Base-by-base conservation (phyloP, 2,113 vertebrate species). In the Phaethornis superciliosus region DNA sequence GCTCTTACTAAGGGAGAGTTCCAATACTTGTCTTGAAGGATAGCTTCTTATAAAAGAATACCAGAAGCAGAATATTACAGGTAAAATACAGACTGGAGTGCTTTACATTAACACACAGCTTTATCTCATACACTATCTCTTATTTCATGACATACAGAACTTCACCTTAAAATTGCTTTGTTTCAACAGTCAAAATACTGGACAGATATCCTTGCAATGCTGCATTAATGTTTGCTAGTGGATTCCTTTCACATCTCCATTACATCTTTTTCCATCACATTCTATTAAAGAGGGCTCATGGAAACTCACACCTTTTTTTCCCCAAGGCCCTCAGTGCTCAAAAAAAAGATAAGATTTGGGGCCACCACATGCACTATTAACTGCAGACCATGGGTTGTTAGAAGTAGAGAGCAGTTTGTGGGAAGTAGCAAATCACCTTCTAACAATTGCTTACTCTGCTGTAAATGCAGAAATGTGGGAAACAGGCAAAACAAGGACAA, bases 401-500 rank as follows among this genome's bases (percentile, higher is more conserved):
- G 9, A 22, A 8, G 17, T 17, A 56, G 18, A 23, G 15, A 7
- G 21, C 13, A 90, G 37, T 23, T 58, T 44, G n/a, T 1, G 1
- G 70, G 21, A 33, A 90, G 52, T 4, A 78, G 40, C 33, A 86
- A 68, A 54, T 30, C 28, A 33, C 46, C 17, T 89, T 67, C 64
- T 51, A 69, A 74, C 16, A 47, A 59, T 92, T 82, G 81, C 75
- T 90, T 80, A 76, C 54, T 80, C 74, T 75, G 80, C 93, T 95
- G 81, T 67, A 89, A 95, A 88, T 42, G 30, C 51, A 96, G 85
- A 93, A 27, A 6, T 11, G 24, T 76, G 74, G 56, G 91, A 96
- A 97, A 84, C 55, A 93, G 96, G 94, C 6, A 40, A 97, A 97
- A 86, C 52, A 82, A 96, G 55, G 74, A 40, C 79, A 69, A 55